These are phyloP conservation scores for Leptoclinus maculatus DNA, from an alignment of 2,797 vertebrate genomes.

Conservation along the genomic window DNA sequence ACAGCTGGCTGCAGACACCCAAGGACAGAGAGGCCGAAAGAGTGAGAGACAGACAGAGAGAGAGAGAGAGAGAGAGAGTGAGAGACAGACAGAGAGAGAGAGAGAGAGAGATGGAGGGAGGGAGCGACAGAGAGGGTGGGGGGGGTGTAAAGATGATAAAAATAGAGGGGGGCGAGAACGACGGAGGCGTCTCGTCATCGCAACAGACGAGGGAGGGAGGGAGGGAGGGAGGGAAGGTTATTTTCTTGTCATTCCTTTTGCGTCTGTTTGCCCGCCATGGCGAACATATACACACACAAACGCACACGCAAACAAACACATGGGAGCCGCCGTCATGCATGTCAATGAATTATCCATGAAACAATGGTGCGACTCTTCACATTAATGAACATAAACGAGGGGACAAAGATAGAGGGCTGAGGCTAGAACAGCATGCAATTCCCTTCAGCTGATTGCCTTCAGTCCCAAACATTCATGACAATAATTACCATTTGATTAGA, in stretches of 20 bases:
- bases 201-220: constrained; percentile 23
- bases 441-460: constrained; percentile 60
- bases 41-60: constrained; percentile 58
- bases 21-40: constrained; percentile 79
- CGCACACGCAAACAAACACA: constrained; percentile 50
- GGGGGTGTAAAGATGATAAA: constrained; percentile 17
- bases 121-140: constrained; percentile 16
- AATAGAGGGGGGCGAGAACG: not conserved
- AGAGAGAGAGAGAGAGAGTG: constrained; percentile 15
- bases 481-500: constrained; percentile 59
- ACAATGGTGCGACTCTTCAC: constrained; percentile 64
- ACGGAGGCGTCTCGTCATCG: constrained; percentile 60
- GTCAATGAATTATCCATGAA: constrained; percentile 71
- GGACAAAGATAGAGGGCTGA: constrained; percentile 58
- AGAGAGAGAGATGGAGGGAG: constrained; percentile 35
- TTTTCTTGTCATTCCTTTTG: constrained; percentile 74
- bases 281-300: constrained; percentile 22
- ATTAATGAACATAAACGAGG: constrained; percentile 73
- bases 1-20: constrained; percentile 85
- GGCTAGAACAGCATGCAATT: constrained; percentile 65
- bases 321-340: constrained; percentile 51
- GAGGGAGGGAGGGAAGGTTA: constrained; percentile 61
- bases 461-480: constrained; percentile 52
- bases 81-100: constrained; percentile 36
- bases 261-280: constrained; percentile 51